Percentiles rank a stretch among this genome's conserved stretches.
Conservation (phyloP, 2,888 invertebrate species). For the Cephus runcator region DNA sequence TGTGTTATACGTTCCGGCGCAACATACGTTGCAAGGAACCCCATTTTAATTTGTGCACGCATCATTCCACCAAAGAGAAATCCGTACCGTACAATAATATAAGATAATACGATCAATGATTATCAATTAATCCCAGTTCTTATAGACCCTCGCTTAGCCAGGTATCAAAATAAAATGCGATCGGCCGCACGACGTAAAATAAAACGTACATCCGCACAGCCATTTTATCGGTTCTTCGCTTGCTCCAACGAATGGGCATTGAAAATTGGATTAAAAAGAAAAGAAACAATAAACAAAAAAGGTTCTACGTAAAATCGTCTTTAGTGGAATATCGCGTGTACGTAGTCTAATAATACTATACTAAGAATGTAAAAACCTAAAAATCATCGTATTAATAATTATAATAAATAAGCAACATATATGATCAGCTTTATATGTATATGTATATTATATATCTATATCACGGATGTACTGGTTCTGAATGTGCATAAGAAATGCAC, state of each 20-base stretch:
- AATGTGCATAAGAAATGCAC: slow-evolving; percentile 35
- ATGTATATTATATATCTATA: slow-evolving; percentile 49
- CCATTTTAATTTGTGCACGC: slow-evolving; percentile 5
- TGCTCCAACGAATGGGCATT: background rate
- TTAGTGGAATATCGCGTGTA: slow-evolving; percentile 19
- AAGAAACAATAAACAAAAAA: background rate
- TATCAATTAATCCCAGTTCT: background rate
- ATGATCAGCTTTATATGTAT: slow-evolving; percentile 41
- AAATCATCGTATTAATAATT: slow-evolving; percentile 43
- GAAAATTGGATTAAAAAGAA: background rate
- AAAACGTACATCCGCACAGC: background rate
- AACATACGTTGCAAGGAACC: background rate
- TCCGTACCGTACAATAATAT: background rate
- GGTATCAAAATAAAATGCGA: background rate
- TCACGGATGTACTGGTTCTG: slow-evolving; percentile 59
- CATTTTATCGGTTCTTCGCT: background rate
- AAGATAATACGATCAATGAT: background rate
- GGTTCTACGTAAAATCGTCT: background rate
- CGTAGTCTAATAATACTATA: slow-evolving; percentile 41
- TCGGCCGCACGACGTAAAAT: background rate
- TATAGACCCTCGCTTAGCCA: background rate
- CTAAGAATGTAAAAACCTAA: slow-evolving; percentile 50
- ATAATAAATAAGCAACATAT: slow-evolving; percentile 58
- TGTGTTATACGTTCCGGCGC: slow-evolving; percentile 1
- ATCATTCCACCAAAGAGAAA: background rate